Conservation (phyloP, 2,888 invertebrate genomes). For the Palloptera scutellata region DNA sequence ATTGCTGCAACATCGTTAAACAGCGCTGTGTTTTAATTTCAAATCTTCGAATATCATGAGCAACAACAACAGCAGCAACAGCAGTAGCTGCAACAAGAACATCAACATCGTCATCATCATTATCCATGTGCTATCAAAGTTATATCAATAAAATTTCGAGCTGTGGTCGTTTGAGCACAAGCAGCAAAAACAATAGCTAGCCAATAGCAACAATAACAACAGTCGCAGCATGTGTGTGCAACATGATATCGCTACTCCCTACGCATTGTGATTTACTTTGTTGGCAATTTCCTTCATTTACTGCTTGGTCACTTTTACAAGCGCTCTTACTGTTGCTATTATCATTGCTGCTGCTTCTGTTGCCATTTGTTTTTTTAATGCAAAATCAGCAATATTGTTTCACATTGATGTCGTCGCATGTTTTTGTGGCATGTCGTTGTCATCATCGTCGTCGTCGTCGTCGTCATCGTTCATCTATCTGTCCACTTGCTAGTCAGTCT, state of each 20-base stretch:
- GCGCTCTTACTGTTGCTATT: slow-evolving; percentile 14
- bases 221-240: neutral
- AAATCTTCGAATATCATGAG: neutral
- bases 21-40: neutral
- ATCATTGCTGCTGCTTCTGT: slow-evolving; percentile 23
- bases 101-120: neutral
- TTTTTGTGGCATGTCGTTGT: too few relatives aligned
- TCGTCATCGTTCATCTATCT: too few relatives aligned
- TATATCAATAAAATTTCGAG: too few relatives aligned
- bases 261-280: slow-evolving; percentile 1
- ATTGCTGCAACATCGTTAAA: neutral
- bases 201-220: neutral
- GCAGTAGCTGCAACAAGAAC: too few relatives aligned
- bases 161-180: too few relatives aligned
- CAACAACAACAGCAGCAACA: too few relatives aligned
- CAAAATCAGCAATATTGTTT: slow-evolving; percentile 25
- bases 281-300: neutral
- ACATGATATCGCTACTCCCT: neutral
- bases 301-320: neutral
- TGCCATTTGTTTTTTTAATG: slow-evolving; percentile 13
- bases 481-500: too few relatives aligned
- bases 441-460: too few relatives aligned
- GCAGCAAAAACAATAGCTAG: too few relatives aligned
- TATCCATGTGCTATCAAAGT: too few relatives aligned
- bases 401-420: slow-evolving; percentile 18